These are phyloP conservation scores for Lordiphosa clarofinis DNA, from an alignment of 1,140 invertebrate species.

Conservation along the genomic window DNA sequence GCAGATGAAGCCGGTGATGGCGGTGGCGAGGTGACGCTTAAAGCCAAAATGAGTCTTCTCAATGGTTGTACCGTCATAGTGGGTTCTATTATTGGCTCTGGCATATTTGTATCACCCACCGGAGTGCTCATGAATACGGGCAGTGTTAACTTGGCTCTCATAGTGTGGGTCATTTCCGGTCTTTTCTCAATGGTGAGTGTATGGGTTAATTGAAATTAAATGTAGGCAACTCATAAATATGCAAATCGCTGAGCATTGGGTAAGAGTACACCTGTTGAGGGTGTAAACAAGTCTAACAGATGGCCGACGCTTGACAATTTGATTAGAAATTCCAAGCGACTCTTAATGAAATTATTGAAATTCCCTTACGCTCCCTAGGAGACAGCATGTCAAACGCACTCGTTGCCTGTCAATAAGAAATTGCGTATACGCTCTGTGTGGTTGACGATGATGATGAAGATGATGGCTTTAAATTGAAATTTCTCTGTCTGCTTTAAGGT, in stretches of 20 bases:
- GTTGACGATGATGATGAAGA: no score
- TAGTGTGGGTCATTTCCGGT: slow-evolving; percentile 93
- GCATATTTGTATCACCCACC: slow-evolving; percentile 95
- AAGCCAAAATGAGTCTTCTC: slow-evolving; percentile 95
- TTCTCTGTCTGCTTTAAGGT: slow-evolving; percentile 81
- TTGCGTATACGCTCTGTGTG: slow-evolving; percentile 51
- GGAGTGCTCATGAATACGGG: slow-evolving; percentile 91
- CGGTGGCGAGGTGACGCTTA: slow-evolving; percentile 85
- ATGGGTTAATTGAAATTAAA: slow-evolving; percentile 1
- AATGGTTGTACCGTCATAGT: slow-evolving; percentile 97
- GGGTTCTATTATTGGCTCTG: slow-evolving; percentile 95
- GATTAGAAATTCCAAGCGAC: slow-evolving; percentile 57
- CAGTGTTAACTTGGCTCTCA: slow-evolving; percentile 91
- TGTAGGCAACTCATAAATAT: slow-evolving; percentile 32
- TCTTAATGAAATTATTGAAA: slow-evolving; percentile 76
- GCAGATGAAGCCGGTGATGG: slow-evolving; percentile 22
- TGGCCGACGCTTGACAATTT: slow-evolving; percentile 31
- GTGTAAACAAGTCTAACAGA: slow-evolving; percentile 24
- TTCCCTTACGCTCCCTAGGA: slow-evolving; percentile 33
- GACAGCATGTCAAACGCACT: slow-evolving; percentile 53
- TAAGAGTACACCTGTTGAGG: slow-evolving; percentile 52
- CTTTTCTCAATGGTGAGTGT: slow-evolving; percentile 92
- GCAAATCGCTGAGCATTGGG: slow-evolving; percentile 34
- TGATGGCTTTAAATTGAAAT: slow-evolving; percentile 11
- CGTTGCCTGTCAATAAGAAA: slow-evolving; percentile 45